Evolutionary conservation across 2,888 invertebrate genomes (phyloP).

Genomic region (Diarsia dahlii): DNA sequence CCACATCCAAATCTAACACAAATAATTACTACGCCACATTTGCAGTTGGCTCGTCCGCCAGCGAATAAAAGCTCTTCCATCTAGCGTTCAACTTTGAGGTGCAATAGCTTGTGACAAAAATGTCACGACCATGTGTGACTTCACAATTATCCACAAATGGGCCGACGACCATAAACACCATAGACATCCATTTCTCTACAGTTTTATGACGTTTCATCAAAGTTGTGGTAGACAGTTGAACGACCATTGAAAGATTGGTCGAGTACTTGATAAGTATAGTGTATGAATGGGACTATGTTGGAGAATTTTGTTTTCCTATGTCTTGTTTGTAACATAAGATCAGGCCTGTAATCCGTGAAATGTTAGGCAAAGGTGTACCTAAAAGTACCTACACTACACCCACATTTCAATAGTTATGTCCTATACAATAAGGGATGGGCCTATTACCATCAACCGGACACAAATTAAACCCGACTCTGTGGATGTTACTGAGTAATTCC

Average conservation of each 20-base stretch:
- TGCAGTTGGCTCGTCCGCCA: background rate
- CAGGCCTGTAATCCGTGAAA: no score
- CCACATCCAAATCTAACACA: background rate
- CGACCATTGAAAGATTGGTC: slow-evolving; percentile 26
- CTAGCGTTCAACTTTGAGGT: slow-evolving; percentile 1
- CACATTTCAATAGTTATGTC: no score
- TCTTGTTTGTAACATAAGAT: no score
- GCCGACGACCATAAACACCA: slow-evolving; percentile 39
- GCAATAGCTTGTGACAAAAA: slow-evolving; percentile 34
- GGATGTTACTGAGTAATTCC: no score
- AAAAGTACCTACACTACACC: no score
- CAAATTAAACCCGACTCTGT: no score
- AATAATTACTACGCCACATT: background rate
- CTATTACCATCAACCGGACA: no score
- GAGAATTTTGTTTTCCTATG: background rate
- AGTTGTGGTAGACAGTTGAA: slow-evolving; percentile 16
- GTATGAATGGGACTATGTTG: slow-evolving; percentile 13
- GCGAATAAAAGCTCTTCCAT: background rate
- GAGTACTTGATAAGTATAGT: slow-evolving; percentile 2
- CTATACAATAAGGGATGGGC: no score
- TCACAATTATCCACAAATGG: slow-evolving; percentile 58
- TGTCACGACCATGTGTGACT: slow-evolving; percentile 49
- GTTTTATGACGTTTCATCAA: slow-evolving; percentile 52
- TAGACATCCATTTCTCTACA: slow-evolving; percentile 46
- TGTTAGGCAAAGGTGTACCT: no score